Evolutionary conservation across 2,113 vertebrate genomes (phyloP).

Genomic region (Podarcis muralis): DNA sequence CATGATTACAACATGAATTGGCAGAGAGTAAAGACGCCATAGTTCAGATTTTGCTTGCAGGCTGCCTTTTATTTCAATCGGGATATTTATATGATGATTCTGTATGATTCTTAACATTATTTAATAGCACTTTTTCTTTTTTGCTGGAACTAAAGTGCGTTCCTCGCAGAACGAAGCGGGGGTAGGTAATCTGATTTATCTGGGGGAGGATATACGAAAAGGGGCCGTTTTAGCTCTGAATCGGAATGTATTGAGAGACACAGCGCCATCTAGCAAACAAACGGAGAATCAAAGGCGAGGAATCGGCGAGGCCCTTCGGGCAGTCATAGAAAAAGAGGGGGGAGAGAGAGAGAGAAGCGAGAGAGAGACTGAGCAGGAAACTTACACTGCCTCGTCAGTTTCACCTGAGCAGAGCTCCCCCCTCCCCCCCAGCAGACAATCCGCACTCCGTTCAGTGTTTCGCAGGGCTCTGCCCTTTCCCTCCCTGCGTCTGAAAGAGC

Average conservation of each 20-base stretch:
- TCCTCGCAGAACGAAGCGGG: not conserved
- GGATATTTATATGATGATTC: not conserved
- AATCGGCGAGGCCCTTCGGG: slow-evolving; percentile 59
- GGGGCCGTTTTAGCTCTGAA: slow-evolving; percentile 45
- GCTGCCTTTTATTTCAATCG: not conserved
- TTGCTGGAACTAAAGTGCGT: not conserved
- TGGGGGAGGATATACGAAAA: slow-evolving; percentile 27
- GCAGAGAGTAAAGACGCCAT: not conserved
- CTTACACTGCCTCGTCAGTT: not conserved
- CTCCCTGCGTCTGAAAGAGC: not conserved
- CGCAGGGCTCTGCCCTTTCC: not conserved
- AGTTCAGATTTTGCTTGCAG: not conserved
- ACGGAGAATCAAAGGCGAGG: slow-evolving; percentile 78
- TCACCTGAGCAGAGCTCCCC: slow-evolving; percentile 44
- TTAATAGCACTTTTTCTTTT: not conserved
- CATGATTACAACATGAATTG: slow-evolving; percentile 8
- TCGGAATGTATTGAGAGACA: slow-evolving; percentile 80
- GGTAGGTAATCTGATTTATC: not conserved
- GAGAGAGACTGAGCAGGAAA: slow-evolving; percentile 42
- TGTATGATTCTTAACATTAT: not conserved
- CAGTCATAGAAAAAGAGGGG: slow-evolving; percentile 5
- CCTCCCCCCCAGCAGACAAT: not conserved
- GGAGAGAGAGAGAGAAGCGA: not conserved
- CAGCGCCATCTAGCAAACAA: slow-evolving; percentile 97
- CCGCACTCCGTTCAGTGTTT: not conserved